phyloP scores from a whole-genome alignment of 1,140 invertebrate species.

The Caenorhabditis inopinata region DNA sequence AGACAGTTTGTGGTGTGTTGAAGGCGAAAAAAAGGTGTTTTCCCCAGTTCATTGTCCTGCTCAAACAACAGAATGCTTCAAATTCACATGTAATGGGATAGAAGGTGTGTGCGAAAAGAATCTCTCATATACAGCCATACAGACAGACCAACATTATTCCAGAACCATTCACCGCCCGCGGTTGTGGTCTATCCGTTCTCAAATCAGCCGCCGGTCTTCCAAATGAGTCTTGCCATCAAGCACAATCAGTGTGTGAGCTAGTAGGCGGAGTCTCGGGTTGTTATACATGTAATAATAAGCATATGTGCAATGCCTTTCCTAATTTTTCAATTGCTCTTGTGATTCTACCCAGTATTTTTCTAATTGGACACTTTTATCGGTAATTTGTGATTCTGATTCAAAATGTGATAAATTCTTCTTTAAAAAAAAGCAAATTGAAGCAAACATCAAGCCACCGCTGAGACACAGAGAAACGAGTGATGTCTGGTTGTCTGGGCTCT shows the following conservation, averaged over 20 bases:
- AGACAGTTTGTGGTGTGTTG: constrained; percentile 19
- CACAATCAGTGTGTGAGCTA: constrained; percentile 31
- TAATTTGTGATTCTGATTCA: too few species aligned
- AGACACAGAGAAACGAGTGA: too few species aligned
- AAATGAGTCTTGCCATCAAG: constrained; percentile 39
- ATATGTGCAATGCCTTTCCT: constrained; percentile 35
- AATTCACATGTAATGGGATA: constrained; percentile 34
- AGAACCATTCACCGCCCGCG: constrained; percentile 36
- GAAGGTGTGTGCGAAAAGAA: background rate
- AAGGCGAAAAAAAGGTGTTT: constrained; percentile 8
- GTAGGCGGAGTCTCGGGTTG: constrained; percentile 27
- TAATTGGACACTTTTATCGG: too few species aligned
- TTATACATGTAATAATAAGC: constrained; percentile 35
- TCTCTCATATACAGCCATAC: too few species aligned
- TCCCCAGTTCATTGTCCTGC: constrained; percentile 21
- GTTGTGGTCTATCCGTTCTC: constrained; percentile 23
- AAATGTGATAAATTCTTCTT: too few species aligned
- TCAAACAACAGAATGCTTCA: constrained; percentile 40
- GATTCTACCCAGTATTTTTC: too few species aligned
- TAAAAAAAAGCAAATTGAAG: too few species aligned
- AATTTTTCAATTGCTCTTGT: background rate
- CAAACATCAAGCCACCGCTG: too few species aligned
- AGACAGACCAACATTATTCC: too few species aligned
- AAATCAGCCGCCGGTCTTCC: constrained; percentile 17
- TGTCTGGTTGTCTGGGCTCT: too few species aligned